Base-by-base conservation (phyloP, 2,888 invertebrate genomes). In the Julus scandinavius region DNA sequence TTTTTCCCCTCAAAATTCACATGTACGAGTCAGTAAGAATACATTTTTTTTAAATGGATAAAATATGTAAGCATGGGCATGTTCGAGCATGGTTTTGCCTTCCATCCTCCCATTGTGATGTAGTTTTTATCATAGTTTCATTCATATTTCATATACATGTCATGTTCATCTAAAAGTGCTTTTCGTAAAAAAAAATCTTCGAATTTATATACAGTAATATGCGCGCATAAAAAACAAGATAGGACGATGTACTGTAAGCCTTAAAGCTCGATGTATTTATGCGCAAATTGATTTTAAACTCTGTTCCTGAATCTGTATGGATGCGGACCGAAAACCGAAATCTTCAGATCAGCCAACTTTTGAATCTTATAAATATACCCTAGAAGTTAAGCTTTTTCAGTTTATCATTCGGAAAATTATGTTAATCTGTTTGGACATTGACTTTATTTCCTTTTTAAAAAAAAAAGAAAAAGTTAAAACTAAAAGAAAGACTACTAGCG, bases 11-110 rank as follows among this genome's bases (percentile, higher is more conserved):
- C 2, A n/a, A 58, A 58, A 58, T 58, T 58, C n/a, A 17, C 17
- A 0, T 58, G 58, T 58, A 29, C 29, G 29, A 29, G 29, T 29
- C 29, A 29, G 29, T 29, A 58, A 58, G 58, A 58, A 17, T 54
- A 58, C 58, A 58, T n/a, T 17, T 58, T 58, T 29, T 58, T n/a
- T 15, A 58, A 58, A 58, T n/a, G 58, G 58, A n/a, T 58, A n/a
- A n/a, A 58, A 58, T 58, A 58, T n/a, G 58, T 58, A n/a, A 58
- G 58, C 58, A 58, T 58, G 58, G n/a, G 58, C 58, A 58, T 58
- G 58, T 58, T 13, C n/a, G 58, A 58, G 58, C 58, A 58, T 58
- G 58, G n/a, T n/a, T 15, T 58, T 58, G n/a, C 58, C 58, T 58
- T 58, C 58, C 58, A 58, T 58, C 58, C 58, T 58, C 58, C n/a